These are phyloP conservation scores for Leucophenga maculata DNA, from an alignment of 2,888 invertebrate species.

Conservation along the genomic window DNA sequence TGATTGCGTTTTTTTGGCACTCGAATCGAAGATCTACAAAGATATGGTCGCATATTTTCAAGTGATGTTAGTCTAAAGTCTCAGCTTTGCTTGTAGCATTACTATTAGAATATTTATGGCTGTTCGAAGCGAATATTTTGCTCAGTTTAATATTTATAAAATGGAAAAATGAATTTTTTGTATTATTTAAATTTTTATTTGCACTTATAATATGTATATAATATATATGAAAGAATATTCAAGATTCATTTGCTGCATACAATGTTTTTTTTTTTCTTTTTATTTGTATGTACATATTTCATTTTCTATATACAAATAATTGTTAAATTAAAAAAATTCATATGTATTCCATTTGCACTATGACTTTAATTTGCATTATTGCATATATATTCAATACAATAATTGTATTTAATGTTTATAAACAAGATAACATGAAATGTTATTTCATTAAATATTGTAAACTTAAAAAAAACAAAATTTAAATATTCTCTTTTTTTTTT, in stretches of 20 bases:
- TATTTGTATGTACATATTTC: neutral
- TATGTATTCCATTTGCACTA: constrained; percentile 19
- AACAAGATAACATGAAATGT: neutral
- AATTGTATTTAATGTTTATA: neutral
- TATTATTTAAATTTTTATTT: too few species aligned
- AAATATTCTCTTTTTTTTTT: too few species aligned
- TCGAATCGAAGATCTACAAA: constrained; percentile 49
- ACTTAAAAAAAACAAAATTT: neutral
- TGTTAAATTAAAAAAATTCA: constrained; percentile 27
- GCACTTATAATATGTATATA: too few species aligned
- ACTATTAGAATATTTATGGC: too few species aligned
- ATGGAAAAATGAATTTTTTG: neutral
- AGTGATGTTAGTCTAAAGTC: constrained; percentile 53
- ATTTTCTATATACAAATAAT: too few species aligned
- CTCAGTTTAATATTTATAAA: neutral
- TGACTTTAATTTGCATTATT: neutral
- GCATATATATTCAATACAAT: neutral
- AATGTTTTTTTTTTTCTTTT: constrained; percentile 5
- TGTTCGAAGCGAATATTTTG: too few species aligned
- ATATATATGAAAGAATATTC: too few species aligned
- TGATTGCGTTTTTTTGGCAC: constrained; percentile 57
- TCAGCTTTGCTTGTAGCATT: too few species aligned
- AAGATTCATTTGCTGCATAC: too few species aligned
- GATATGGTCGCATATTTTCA: constrained; percentile 61
- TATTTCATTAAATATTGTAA: neutral